Base-by-base conservation (phyloP, 2,797 vertebrate genomes). In the Microcaecilia unicolor region DNA sequence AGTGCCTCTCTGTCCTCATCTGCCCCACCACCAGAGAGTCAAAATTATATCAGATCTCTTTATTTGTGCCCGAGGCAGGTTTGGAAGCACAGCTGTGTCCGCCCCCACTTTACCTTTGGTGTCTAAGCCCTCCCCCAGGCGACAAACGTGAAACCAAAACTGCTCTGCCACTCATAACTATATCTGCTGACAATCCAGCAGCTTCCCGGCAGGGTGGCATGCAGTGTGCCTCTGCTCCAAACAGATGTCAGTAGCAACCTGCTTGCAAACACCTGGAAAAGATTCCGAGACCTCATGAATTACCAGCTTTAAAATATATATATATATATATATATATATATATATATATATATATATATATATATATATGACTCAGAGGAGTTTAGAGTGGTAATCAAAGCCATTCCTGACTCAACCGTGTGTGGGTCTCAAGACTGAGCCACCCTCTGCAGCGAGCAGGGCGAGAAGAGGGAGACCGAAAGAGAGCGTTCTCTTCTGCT, bases 61-160 rank as follows among this genome's bases (percentile, higher is more conserved):
- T 80, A 80, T 92, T 86, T 91, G 88, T 78, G 95, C 95, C 93
- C 51, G 65, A 76, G 93, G 95, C 93, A 56, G 90, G 80, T 84
- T 79, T 63, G 75, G 83, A 85, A 72, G 85, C 44, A 65, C 93
- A 98, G 94, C 94, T 98, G 95, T 88, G 94, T 84, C 90, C 89
- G 80, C 70, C 85, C 86, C 81, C 58, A 11, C 67, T 81, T 80
- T 90, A 90, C 91, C 91, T 97, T 95, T 88, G 86, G 87, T 83
- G 88, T 87, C 76, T 76, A 70, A 78, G 84, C 37, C n/a, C n/a
- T 81, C 89, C 89, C 88, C 79, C 73, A 25, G 93, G 95, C 92
- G 18, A 79, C 80, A 80, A 83, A 83, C 74, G 79, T 64, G 85
- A 88, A 84, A 88, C 87, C 87, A 72, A 64, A 73, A 65, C 66